Percentiles rank a stretch among this genome's conserved stretches.
phyloP scores from a whole-genome alignment of 2,888 invertebrate genomes.

The Phortica okadai region DNA sequence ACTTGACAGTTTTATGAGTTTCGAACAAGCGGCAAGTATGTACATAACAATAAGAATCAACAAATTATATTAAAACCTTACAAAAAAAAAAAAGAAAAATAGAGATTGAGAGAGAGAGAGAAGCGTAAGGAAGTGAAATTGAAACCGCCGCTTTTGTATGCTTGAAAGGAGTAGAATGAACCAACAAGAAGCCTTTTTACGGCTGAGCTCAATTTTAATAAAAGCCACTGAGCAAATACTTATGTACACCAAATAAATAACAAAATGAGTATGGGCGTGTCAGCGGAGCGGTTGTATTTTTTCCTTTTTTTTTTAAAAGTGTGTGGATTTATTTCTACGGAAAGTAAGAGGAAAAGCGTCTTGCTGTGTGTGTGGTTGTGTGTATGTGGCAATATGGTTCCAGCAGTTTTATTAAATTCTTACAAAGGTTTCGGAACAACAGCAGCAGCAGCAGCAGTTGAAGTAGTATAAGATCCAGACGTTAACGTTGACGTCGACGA shows the following conservation, averaged over 20 bases:
- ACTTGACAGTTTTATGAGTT: constrained; percentile 16
- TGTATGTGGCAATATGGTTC: constrained; percentile 17
- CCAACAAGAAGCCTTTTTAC: constrained; percentile 3
- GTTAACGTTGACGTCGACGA: background rate
- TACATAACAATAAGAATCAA: constrained; percentile 26
- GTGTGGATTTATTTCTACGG: background rate
- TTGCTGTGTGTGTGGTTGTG: background rate
- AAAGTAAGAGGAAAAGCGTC: background rate
- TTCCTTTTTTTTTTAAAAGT: background rate
- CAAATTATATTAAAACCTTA: constrained; percentile 25
- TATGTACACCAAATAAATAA: constrained; percentile 34
- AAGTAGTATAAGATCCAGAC: background rate
- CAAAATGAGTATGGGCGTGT: constrained; percentile 6
- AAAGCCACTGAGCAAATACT: constrained; percentile 32
- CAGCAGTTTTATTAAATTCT: constrained; percentile 25
- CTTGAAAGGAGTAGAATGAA: background rate
- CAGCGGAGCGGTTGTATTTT: background rate
- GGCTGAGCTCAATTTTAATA: constrained; percentile 32
- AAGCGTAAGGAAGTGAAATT: background rate
- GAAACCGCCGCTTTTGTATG: background rate
- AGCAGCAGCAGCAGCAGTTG: background rate
- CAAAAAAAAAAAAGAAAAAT: background rate
- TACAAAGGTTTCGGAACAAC: constrained; percentile 19
- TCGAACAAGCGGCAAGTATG: constrained; percentile 14
- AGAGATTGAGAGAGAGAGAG: background rate